Conservation (phyloP, 2,797 vertebrate genomes). For the Prionace glauca region DNA sequence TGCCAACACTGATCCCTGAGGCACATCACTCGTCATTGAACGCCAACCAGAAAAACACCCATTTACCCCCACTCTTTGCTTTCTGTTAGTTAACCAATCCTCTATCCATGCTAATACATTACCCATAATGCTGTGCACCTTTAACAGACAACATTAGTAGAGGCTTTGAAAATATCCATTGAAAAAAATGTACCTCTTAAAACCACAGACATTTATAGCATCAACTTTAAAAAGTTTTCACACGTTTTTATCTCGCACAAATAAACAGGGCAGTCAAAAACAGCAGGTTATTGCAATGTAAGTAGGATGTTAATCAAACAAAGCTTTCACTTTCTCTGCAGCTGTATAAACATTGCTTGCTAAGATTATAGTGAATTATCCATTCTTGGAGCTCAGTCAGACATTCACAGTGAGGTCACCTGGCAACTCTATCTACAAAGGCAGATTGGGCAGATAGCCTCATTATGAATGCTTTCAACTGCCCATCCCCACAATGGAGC, state of each 20-base stretch:
- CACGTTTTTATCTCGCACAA: not conserved
- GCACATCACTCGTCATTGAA: too few species aligned
- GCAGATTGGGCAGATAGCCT: not conserved
- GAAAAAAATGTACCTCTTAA: not conserved
- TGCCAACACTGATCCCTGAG: too few species aligned
- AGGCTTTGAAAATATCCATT: not conserved
- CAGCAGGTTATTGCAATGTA: not conserved
- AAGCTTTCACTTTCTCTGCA: not conserved
- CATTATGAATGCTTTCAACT: not conserved
- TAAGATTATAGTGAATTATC: not conserved
- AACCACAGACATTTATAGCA: not conserved
- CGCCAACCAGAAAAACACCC: too few species aligned
- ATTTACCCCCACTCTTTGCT: too few species aligned
- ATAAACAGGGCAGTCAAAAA: not conserved
- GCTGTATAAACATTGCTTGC: not conserved
- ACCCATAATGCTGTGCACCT: too few species aligned
- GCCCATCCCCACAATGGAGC: not conserved
- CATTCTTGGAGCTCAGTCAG: not conserved
- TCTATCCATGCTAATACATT: too few species aligned
- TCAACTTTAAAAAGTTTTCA: not conserved
- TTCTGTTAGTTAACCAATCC: too few species aligned
- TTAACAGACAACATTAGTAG: not conserved
- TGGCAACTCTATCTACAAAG: not conserved
- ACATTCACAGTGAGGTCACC: not conserved
- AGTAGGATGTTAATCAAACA: not conserved